Evolutionary conservation across 2,888 invertebrate species (phyloP), one percentile per base, ranked within the genome.

Genomic region (Ormyrus pomaceus): DNA sequence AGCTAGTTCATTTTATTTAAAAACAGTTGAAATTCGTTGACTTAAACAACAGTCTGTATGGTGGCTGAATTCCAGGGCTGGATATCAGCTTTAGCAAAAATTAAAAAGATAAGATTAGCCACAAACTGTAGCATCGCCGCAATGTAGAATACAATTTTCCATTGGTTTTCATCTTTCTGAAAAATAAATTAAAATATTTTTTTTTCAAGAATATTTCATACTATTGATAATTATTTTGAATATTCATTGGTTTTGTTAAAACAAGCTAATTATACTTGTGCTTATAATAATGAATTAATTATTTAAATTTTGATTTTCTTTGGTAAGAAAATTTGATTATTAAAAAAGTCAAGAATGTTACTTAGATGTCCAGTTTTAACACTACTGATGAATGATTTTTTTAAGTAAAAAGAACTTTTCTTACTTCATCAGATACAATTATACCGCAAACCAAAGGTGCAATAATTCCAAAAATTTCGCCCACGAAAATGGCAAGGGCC

Each of bases 111-210:
- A 81, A 93, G 87, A 86, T 94, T 94, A 50, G 93, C 92, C 8
- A 93, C 81, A 85, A 94, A 92, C 86, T 94, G 94, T 84, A 94
- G 91, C 0, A 89, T 91, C 0, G 93, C 92, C 0, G 94, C 92
- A n/a, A 94, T 91, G 87, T 93, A 93, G 89, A 95, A 95, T 19
- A 94, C 93, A 51, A 92, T 92, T 62, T 92, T 89, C 95, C 95
- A 95, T 80, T 93, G 92, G 0, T 88, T 85, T 0, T 92, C 91
- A 56, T 91, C 91, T 1, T 89, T 88, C 94, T 94, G 91, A 91
- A 91, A 81, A 78, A 74, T 71, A 82, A 65, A 69, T 58, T 51
- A 61, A 10, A 13, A 13, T 0, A 13, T 13, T 13, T 13, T 13
- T n/a, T 13, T 13, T 13, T 13, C 13, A 13, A 13, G 13, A 13